These are phyloP conservation scores for Cerastoderma edule DNA, from an alignment of 2,888 invertebrate genomes.

Conservation along the genomic window DNA sequence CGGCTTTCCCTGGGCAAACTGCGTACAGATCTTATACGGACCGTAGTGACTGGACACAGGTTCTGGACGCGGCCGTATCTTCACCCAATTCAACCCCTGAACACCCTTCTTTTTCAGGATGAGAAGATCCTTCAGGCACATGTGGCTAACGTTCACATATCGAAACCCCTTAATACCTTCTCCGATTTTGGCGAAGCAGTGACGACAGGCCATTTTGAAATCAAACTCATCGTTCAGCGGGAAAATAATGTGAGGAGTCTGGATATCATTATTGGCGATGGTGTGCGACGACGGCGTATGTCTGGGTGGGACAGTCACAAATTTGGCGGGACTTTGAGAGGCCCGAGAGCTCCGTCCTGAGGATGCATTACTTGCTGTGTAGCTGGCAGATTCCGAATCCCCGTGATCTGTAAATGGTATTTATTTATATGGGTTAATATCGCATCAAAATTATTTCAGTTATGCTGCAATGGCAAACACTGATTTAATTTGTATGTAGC, in stretches of 20 bases:
- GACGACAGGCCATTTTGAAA: conserved; percentile 72
- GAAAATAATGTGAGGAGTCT: conserved; percentile 59
- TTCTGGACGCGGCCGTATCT: conserved; percentile 69
- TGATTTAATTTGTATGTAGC: too few species aligned
- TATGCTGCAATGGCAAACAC: too few species aligned
- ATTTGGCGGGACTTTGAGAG: conserved; percentile 51
- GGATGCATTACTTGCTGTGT: conserved; percentile 35
- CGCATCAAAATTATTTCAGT: too few species aligned
- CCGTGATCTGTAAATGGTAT: conserved; percentile 15
- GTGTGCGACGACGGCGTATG: conserved; percentile 23
- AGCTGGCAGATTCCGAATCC: conserved; percentile 18
- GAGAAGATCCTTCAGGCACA: conserved; percentile 70
- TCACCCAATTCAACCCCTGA: conserved; percentile 71
- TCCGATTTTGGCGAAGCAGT: conserved; percentile 73
- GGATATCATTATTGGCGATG: conserved; percentile 13
- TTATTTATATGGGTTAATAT: too few species aligned
- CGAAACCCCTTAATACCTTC: conserved; percentile 73
- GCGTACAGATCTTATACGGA: conserved; percentile 72
- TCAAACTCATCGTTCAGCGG: conserved; percentile 71
- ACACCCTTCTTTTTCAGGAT: conserved; percentile 63
- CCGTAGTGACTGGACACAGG: conserved; percentile 58
- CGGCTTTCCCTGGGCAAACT: conserved; percentile 67
- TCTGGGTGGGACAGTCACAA: conserved; percentile 17
- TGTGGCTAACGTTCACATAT: conserved; percentile 52
- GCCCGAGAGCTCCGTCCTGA: conserved; percentile 54